Base-by-base conservation (phyloP, 1,140 invertebrate species). In the Gonatopus flavifemur region DNA sequence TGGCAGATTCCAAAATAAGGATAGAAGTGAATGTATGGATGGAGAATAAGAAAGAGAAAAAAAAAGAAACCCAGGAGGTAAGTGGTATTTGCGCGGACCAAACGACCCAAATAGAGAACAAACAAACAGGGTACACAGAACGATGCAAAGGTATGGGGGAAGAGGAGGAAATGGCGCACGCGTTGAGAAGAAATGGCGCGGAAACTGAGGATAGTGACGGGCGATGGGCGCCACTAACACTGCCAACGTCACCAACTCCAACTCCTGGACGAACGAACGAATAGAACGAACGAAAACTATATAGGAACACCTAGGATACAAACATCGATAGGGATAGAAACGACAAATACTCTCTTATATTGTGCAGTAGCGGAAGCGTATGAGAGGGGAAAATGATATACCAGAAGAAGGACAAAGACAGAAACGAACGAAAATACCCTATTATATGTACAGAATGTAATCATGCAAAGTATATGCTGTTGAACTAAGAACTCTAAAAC, bases 161-260 rank as follows among this genome's bases (percentile, higher is more conserved):
- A 49, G 49, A 50, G 73, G 75, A 77, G 73, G 73, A 78, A 78
- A 78, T 78, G 74, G 76, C 64, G 73, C 69, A n/a, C n/a, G 64
- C 76, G 72, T 77, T 78, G 77, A 66, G 67, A 65, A 67, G 76
- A 78, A 78, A 78, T 78, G 76, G 75, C 70, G 73, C 68, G 75
- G 76, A 78, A 78, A 77, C 66, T 64, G 62, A 72, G 75, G 75
- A 78, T 76, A 77, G 76, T 69, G 69, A 72, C 64, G 69, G 62
- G 70, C 70, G 69, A 73, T 73, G 70, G 70, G 65, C 67, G 70
- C 59, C n/a, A n/a, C n/a, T n/a, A n/a, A n/a, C n/a, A n/a, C 62
- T 64, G 61, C 65, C 66, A 66, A 73, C 69, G 66, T 59, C 49
- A 57, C 59, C 57, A 57, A 47, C 58, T 28, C 25, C 12, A 6